phyloP scores from a whole-genome alignment of 1,140 invertebrate species.

The Euschistus heros region DNA sequence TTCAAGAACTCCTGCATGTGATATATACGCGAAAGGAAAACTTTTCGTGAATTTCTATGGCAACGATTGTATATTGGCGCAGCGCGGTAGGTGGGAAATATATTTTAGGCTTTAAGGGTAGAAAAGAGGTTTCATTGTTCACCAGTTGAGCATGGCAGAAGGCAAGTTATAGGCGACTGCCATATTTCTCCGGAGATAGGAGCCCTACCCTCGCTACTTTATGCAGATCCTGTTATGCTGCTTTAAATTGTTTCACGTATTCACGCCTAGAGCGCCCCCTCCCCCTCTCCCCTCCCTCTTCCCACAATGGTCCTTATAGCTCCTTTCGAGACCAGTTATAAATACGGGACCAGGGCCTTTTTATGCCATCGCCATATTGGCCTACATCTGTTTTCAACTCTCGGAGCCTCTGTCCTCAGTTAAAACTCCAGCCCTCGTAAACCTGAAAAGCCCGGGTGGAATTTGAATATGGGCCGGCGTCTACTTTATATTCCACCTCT shows the following conservation, averaged over 20 bases:
- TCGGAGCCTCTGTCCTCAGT: background rate
- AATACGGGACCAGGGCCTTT: background rate
- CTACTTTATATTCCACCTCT: conserved; percentile 3
- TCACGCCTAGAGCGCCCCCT: background rate
- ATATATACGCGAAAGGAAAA: no score
- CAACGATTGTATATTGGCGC: no score
- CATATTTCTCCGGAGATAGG: conserved; percentile 4
- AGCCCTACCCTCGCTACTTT: background rate
- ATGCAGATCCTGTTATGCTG: conserved; percentile 2
- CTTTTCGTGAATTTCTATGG: no score
- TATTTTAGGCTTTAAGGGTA: no score
- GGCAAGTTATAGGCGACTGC: background rate
- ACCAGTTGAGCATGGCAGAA: background rate
- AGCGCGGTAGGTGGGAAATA: no score
- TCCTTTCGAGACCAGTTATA: background rate
- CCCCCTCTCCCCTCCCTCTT: background rate
- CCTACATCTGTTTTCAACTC: background rate
- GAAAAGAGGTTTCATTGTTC: no score
- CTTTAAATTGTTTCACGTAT: conserved; percentile 8
- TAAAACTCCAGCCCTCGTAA: background rate
- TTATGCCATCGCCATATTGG: conserved; percentile 6
- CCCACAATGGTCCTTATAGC: background rate
- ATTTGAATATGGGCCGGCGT: background rate
- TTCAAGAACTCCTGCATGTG: no score
- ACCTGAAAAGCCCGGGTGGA: background rate